These are phyloP conservation scores for Drosophila histrio DNA, from an alignment of 2,888 invertebrate species.

Conservation along the genomic window DNA sequence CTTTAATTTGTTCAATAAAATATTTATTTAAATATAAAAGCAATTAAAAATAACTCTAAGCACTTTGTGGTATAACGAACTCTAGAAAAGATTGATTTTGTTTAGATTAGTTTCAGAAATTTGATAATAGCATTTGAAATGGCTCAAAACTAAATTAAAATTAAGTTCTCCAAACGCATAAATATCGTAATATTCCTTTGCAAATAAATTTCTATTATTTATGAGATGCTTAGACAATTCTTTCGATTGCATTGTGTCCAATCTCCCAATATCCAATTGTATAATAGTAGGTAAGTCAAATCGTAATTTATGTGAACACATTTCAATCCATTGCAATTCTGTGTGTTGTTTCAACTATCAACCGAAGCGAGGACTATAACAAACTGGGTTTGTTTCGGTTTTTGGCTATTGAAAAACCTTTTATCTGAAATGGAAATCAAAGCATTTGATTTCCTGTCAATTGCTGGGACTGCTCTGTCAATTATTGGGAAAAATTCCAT, in stretches of 20 bases:
- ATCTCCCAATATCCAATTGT: too few species aligned
- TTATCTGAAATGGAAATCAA: background rate
- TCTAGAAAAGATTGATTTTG: too few species aligned
- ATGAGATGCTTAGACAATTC: too few species aligned
- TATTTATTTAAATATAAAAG: background rate
- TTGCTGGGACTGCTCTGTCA: conserved; percentile 9
- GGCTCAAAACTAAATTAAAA: too few species aligned
- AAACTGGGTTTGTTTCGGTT: conserved; percentile 26
- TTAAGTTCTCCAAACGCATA: too few species aligned
- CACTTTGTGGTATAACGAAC: too few species aligned
- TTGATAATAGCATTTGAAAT: too few species aligned
- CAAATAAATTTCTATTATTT: too few species aligned
- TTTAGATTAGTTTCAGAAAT: too few species aligned
- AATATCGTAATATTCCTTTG: too few species aligned
- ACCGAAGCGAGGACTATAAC: background rate
- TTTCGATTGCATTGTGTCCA: too few species aligned
- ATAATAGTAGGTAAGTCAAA: too few species aligned
- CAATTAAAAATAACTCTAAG: background rate
- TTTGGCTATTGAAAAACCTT: conserved; percentile 6
- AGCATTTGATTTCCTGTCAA: conserved; percentile 30
- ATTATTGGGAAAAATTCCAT: background rate
- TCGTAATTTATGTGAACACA: background rate
- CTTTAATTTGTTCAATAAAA: background rate
- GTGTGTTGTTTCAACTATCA: background rate
- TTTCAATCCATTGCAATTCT: background rate